These are phyloP conservation scores for Psococerastis gibbosa DNA, from an alignment of 2,888 invertebrate species.

Conservation along the genomic window DNA sequence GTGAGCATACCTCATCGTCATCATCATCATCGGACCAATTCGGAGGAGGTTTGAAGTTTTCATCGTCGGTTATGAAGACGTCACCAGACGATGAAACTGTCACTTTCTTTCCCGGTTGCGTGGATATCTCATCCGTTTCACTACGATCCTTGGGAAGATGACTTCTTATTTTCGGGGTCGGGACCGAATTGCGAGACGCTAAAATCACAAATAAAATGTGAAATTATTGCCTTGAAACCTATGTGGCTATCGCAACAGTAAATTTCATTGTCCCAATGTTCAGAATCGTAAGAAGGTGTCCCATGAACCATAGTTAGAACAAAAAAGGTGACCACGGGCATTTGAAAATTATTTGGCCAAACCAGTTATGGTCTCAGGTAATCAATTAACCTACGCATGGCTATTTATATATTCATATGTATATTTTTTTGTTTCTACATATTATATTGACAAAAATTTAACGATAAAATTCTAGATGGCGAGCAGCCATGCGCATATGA, in stretches of 20 bases:
- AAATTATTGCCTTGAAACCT: too few species aligned
- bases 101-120: not conserved
- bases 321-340: not conserved
- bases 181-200: slow-evolving; percentile 1
- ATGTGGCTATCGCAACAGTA: too few species aligned
- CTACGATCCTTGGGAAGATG: not conserved
- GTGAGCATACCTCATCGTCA: not conserved
- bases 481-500: too few species aligned
- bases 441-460: too few species aligned
- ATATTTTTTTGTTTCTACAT: too few species aligned
- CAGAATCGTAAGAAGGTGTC: too few species aligned
- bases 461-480: too few species aligned
- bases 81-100: not conserved
- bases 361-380: not conserved
- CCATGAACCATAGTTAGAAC: too few species aligned
- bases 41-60: not conserved
- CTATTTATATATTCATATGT: too few species aligned
- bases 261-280: too few species aligned
- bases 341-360: not conserved
- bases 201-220: too few species aligned
- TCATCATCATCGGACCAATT: not conserved
- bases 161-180: not conserved
- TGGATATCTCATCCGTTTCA: not conserved
- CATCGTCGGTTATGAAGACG: not conserved
- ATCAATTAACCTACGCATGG: too few species aligned